Percentiles rank a stretch among this genome's conserved stretches.
Evolutionary conservation across 2,797 vertebrate genomes (phyloP).

Genomic region (Hemitrygon akajei): DNA sequence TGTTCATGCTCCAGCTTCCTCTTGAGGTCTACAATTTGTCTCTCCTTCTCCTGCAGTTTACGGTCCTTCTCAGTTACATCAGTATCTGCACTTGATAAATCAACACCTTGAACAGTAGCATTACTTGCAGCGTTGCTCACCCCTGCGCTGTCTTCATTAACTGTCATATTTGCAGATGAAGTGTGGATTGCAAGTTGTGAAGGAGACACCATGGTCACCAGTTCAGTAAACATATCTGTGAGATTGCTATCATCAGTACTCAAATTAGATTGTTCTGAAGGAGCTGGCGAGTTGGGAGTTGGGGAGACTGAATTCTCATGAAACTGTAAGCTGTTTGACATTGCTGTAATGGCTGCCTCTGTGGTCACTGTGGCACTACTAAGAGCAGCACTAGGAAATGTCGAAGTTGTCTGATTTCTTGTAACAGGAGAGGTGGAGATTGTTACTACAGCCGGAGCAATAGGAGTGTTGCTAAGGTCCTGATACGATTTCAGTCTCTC

Average conservation of each 20-base stretch:
- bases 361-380: conserved; percentile 47
- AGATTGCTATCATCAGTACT: conserved; percentile 65
- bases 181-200: conserved; percentile 57
- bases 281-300: conserved; percentile 76
- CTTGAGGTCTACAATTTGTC: conserved; percentile 89
- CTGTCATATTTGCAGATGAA: conserved; percentile 52
- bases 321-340: conserved; percentile 43
- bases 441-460: conserved; percentile 43
- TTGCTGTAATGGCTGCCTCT: conserved; percentile 48
- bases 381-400: conserved; percentile 51
- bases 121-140: conserved; percentile 37
- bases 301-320: conserved; percentile 59
- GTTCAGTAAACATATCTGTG: conserved; percentile 61
- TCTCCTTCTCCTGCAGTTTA: conserved; percentile 88
- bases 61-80: conserved; percentile 73
- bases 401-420: conserved; percentile 51
- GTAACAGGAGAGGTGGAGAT: conserved; percentile 48
- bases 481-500: conserved; percentile 81
- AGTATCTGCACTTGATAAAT: conserved; percentile 52
- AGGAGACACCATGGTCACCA: conserved; percentile 59
- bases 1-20: conserved; percentile 90
- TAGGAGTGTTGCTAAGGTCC: conserved; percentile 57
- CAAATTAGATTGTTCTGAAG: conserved; percentile 69
- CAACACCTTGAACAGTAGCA: conserved; percentile 40
- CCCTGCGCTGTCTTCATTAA: conserved; percentile 55